phyloP scores from a whole-genome alignment of 2,888 invertebrate genomes.

The Aphelenchoides bicaudatus region DNA sequence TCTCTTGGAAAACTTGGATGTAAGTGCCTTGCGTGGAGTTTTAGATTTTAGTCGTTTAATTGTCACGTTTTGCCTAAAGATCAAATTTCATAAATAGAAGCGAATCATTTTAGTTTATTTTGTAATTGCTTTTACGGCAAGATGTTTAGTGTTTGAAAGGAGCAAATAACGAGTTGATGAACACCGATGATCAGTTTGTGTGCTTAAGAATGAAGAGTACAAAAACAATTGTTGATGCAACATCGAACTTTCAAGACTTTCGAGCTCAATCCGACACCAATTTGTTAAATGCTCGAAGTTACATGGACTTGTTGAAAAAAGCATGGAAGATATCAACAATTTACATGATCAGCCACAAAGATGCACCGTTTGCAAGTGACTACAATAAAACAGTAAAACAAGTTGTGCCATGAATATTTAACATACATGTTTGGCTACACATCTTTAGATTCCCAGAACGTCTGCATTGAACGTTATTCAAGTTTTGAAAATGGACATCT shows the following conservation, averaged over 20 bases:
- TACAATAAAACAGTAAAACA: background rate
- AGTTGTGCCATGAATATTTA: background rate
- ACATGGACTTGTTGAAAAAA: background rate
- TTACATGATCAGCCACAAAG: slow-evolving; percentile 4
- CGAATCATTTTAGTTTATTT: background rate
- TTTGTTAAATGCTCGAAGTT: background rate
- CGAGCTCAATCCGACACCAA: slow-evolving; percentile 1
- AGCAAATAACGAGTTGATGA: background rate
- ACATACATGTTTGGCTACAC: background rate
- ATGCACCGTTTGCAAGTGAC: background rate
- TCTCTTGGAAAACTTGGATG: background rate
- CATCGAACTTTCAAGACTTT: background rate
- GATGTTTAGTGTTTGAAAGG: no score
- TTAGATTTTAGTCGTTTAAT: no score
- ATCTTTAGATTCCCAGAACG: background rate
- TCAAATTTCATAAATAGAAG: no score
- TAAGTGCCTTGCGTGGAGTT: no score
- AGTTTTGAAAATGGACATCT: background rate
- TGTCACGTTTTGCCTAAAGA: no score
- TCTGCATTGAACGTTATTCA: background rate
- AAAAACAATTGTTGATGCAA: background rate
- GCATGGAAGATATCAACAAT: slow-evolving; percentile 1
- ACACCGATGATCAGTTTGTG: background rate
- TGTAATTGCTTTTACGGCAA: no score
- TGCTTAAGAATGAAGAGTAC: background rate